Percentiles rank a stretch among this genome's conserved stretches.
Evolutionary conservation across 2,888 invertebrate genomes (phyloP).

Genomic region (Idaea biselata): DNA sequence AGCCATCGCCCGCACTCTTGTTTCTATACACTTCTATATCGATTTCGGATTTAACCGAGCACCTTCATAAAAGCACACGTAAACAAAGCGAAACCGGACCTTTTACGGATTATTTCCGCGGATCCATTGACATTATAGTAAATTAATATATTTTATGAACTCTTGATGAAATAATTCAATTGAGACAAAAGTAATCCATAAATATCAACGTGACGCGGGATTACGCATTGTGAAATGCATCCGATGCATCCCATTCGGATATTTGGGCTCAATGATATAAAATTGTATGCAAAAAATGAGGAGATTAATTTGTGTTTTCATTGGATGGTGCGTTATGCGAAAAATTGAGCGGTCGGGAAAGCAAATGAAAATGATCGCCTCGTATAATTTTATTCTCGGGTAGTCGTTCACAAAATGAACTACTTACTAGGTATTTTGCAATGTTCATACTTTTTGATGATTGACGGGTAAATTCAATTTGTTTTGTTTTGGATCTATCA

Average conservation of each 20-base stretch:
- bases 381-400: constrained; percentile 63
- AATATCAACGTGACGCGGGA: constrained; percentile 68
- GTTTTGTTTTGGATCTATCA: constrained; percentile 23
- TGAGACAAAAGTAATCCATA: constrained; percentile 69
- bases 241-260: constrained; percentile 67
- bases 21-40: constrained; percentile 59
- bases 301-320: constrained; percentile 79
- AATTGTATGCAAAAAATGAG: constrained; percentile 79
- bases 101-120: constrained; percentile 48
- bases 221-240: constrained; percentile 63
- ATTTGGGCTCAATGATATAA: constrained; percentile 75
- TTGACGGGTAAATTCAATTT: constrained; percentile 23
- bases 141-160: constrained; percentile 52
- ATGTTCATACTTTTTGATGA: constrained; percentile 25
- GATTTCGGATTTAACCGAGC: constrained; percentile 63
- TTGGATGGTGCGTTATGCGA: constrained; percentile 77
- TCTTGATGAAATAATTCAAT: constrained; percentile 67
- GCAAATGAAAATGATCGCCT: constrained; percentile 74
- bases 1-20: constrained; percentile 66
- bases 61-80: constrained; percentile 51
- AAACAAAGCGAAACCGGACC: constrained; percentile 48
- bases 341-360: constrained; percentile 70
- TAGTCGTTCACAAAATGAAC: constrained; percentile 57
- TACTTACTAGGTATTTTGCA: constrained; percentile 33
- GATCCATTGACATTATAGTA: constrained; percentile 35